Evolutionary conservation across 1,140 invertebrate species (phyloP), one percentile per base, ranked within the genome.

Genomic region (Rhizoglyphus robini): DNA sequence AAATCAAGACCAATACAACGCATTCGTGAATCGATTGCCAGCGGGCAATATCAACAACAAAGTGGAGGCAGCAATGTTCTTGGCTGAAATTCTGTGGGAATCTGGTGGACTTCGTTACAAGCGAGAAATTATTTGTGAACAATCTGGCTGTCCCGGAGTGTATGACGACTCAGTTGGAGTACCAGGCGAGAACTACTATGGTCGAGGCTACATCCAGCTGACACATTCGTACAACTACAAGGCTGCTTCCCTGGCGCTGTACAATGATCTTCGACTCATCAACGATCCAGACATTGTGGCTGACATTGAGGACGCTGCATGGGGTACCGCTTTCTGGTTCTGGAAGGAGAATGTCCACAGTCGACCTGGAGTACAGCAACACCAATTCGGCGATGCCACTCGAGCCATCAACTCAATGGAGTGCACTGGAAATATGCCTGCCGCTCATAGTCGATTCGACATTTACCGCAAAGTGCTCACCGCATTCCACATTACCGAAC

Each of bases 281-380:
- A 63, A 41, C 46, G 54, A 69, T 41, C 68, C 68, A 29, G 60
- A 69, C 47, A 54, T 68, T 41, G 68, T 67, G 15, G 66, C 65
- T 8, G 47, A 61, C 27, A 68, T 68, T 58, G 67, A 68, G 18
- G 67, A 58, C 32, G 25, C 54, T 25, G 67, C 67, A 18, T 68
- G 67, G 67, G 67, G 31, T 18, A 67, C 67, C 4, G 65, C 68
- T n/a, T 69, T 67, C 51, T 69, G 68, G 68, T 69, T 64, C 27
- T 69, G 68, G 68, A 68, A 67, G 30, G 25, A 57, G 25, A 63
- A 68, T 60, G 68, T 69, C 20, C 67, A 68, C 2, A 63, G 25
- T 31, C 11, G n/a, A 25, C 8, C 54, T 63, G 61, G 61, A 15
- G 38, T 63, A 8, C 4, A 58, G n/a, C n/a, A 63, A 29, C 13